A percentile compares a stretch with the other conserved stretches of the same genome.
These are phyloP conservation scores for Matsumurasca onukii DNA, from an alignment of 1,140 invertebrate genomes.

Conservation along the genomic window DNA sequence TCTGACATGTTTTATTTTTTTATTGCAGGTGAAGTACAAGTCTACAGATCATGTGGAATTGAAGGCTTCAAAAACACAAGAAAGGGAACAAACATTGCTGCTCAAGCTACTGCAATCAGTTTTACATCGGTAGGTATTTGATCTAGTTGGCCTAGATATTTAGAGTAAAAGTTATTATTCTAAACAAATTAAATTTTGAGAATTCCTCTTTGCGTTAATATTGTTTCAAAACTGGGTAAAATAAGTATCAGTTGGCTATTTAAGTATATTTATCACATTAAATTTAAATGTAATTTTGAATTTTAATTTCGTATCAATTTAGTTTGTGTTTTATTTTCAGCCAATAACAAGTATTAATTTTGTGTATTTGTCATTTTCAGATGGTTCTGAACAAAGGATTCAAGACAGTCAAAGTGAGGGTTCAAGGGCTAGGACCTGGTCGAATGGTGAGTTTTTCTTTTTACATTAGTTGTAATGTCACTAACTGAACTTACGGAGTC, in stretches of 20 bases:
- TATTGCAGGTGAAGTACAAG: constrained; percentile 55
- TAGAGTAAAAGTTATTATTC: no score
- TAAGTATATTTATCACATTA: no score
- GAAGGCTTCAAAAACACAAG: constrained; percentile 94
- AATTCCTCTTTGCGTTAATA: no score
- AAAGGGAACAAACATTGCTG: constrained; percentile 95
- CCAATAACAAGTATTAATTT: neutral
- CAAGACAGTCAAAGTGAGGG: constrained; percentile 69
- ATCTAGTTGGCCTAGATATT: neutral
- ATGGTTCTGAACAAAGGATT: constrained; percentile 69
- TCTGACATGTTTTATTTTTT: constrained; percentile 36
- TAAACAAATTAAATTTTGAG: no score
- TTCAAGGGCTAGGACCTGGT: constrained; percentile 83
- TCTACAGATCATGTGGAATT: constrained; percentile 73
- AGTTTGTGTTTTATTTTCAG: neutral
- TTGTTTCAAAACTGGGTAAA: neutral
- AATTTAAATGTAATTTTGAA: no score
- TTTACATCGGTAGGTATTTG: constrained; percentile 62
- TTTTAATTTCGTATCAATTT: constrained; percentile 4
- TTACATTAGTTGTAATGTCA: no score
- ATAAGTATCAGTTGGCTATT: constrained; percentile 24
- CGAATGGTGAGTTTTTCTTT: constrained; percentile 79
- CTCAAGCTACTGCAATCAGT: constrained; percentile 85
- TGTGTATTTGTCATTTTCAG: constrained; percentile 56
- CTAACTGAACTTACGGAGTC: no score